Percentiles rank a stretch among this genome's conserved stretches.
phyloP scores from a whole-genome alignment of 1,140 invertebrate genomes.

The Pygmarrhopalites habei region DNA sequence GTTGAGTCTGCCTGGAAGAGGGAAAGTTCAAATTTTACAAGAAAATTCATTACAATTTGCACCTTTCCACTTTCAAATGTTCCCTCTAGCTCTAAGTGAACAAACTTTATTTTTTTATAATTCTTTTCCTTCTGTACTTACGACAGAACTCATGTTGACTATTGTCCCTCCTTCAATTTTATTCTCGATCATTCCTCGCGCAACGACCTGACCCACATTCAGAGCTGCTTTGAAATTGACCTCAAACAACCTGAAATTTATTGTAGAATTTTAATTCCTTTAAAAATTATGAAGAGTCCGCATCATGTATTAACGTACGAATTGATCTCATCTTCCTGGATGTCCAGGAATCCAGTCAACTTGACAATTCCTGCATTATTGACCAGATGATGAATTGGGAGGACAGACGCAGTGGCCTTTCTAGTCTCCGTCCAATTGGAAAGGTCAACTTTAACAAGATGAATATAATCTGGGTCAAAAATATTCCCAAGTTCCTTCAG shows the following conservation, averaged over 20 bases:
- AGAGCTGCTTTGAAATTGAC: conserved; percentile 77
- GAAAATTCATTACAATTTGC: too few relatives aligned
- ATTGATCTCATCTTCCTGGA: too few relatives aligned
- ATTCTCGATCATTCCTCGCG: conserved; percentile 59
- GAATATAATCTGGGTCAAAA: conserved; percentile 37
- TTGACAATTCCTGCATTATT: too few relatives aligned
- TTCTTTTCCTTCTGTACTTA: too few relatives aligned
- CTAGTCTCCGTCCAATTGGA: conserved; percentile 30
- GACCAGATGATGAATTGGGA: conserved; percentile 28
- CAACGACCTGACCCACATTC: conserved; percentile 72
- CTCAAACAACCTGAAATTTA: conserved; percentile 43
- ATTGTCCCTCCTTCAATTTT: conserved; percentile 7
- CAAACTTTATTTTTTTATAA: too few relatives aligned
- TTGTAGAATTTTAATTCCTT: too few relatives aligned
- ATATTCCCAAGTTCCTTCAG: conserved; percentile 41
- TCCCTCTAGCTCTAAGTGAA: too few relatives aligned
- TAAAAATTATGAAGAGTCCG: too few relatives aligned
- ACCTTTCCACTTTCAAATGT: too few relatives aligned
- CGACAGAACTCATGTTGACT: conserved; percentile 10
- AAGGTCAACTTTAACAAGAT: conserved; percentile 30
- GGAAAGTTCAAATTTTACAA: too few relatives aligned
- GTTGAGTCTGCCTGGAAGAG: too few relatives aligned
- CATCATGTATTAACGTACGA: too few relatives aligned
- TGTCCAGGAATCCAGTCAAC: background rate
- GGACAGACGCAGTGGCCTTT: conserved; percentile 20